A percentile compares a stretch with the other conserved stretches of the same genome.
phyloP scores from a whole-genome alignment of 2,113 vertebrate genomes.

The Catharus bicknelli region DNA sequence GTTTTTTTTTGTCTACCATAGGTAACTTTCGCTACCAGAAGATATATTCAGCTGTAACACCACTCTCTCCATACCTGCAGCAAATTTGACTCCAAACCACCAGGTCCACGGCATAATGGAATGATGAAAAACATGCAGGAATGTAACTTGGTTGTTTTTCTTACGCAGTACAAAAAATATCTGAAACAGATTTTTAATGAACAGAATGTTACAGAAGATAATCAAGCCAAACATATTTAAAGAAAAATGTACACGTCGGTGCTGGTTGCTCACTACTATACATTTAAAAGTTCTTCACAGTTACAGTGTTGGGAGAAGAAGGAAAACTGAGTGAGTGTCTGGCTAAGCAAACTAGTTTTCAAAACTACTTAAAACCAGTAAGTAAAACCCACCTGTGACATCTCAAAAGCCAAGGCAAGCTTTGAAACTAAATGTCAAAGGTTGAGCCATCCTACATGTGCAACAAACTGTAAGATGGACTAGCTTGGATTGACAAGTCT shows the following conservation, averaged over 20 bases:
- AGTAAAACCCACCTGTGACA: background rate
- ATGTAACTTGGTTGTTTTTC: constrained; percentile 93
- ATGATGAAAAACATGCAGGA: constrained; percentile 97
- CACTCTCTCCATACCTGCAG: constrained; percentile 82
- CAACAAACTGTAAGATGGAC: background rate
- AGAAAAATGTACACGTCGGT: background rate
- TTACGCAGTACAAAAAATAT: constrained; percentile 97
- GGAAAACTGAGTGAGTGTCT: background rate
- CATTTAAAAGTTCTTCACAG: background rate
- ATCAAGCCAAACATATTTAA: background rate
- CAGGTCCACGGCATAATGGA: constrained; percentile 98
- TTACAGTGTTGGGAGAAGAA: background rate
- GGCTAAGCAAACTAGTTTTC: background rate
- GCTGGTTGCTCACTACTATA: background rate
- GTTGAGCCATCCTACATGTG: background rate
- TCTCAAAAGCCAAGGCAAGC: background rate
- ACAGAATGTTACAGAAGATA: constrained; percentile 25
- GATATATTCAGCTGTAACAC: background rate
- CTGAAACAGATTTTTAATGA: constrained; percentile 79
- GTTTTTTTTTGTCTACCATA: background rate
- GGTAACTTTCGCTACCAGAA: background rate
- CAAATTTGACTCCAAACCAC: constrained; percentile 98
- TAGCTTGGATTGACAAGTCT: background rate
- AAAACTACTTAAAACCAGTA: background rate
- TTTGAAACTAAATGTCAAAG: background rate